Conservation (phyloP, 2,113 vertebrate species). For the Dasyornis broadbenti region DNA sequence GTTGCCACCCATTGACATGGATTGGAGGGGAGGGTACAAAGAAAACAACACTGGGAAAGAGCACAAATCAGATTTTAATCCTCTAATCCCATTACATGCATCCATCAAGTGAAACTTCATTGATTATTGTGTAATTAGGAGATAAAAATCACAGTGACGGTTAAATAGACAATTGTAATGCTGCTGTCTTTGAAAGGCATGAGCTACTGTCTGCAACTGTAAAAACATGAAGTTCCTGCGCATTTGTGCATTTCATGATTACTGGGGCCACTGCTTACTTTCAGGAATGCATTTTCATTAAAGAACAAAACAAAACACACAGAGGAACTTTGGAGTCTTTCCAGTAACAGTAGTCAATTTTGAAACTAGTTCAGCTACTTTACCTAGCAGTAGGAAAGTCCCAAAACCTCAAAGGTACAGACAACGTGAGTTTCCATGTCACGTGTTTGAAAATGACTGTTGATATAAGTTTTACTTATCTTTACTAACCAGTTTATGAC, state of each 20-base stretch:
- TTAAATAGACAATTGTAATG: neutral
- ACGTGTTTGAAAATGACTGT: neutral
- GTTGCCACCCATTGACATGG: neutral
- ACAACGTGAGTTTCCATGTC: neutral
- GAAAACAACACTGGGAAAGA: neutral
- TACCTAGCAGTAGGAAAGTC: neutral
- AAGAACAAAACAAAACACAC: neutral
- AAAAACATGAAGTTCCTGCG: neutral
- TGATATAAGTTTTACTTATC: neutral
- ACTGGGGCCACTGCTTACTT: neutral
- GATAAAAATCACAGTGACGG: neutral
- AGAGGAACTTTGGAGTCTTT: neutral
- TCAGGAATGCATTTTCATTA: neutral
- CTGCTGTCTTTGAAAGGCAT: neutral
- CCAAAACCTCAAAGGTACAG: neutral
- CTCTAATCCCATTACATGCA: neutral
- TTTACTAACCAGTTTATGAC: conserved; percentile 79
- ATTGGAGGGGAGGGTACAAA: neutral
- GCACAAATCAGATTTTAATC: neutral
- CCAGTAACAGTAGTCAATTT: neutral
- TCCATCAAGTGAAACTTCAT: neutral
- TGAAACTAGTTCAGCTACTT: neutral
- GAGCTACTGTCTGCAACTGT: neutral
- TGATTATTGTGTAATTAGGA: neutral
- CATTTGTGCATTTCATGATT: neutral